Conservation (phyloP, 2,113 vertebrate species). For the Herpailurus yagouaroundi region DNA sequence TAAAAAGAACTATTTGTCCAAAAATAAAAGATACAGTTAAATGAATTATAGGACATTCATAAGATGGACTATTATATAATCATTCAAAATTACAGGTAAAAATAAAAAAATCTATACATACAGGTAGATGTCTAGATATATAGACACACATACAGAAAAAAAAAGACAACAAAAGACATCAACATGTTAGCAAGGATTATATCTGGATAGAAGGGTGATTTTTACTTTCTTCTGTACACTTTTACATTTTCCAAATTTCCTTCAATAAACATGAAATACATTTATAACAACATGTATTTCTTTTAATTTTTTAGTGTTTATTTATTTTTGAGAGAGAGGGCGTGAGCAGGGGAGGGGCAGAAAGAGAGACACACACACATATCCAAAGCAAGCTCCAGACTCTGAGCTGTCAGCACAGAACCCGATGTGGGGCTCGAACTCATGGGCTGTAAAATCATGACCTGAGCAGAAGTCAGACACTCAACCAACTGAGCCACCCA, state of each 20-base stretch:
- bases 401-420: too few species aligned
- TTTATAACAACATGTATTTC: constrained; percentile 23
- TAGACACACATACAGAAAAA: not conserved
- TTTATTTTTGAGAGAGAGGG: too few species aligned
- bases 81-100: not conserved
- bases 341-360: too few species aligned
- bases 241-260: not conserved
- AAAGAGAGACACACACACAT: too few species aligned
- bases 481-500: too few species aligned
- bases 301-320: not conserved
- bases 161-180: not conserved
- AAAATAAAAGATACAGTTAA: not conserved
- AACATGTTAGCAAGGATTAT: not conserved
- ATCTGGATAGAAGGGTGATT: not conserved
- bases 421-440: too few species aligned
- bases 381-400: too few species aligned
- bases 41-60: not conserved
- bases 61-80: not conserved
- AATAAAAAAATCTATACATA: not conserved
- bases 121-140: not conserved
- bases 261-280: not conserved
- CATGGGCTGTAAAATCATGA: too few species aligned
- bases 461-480: too few species aligned
- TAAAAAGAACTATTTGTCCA: not conserved
- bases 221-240: constrained; percentile 7